Percentiles rank a stretch among this genome's conserved stretches.
Evolutionary conservation across 2,888 invertebrate species (phyloP).

Genomic region (Rhagophthalmus giganteus): DNA sequence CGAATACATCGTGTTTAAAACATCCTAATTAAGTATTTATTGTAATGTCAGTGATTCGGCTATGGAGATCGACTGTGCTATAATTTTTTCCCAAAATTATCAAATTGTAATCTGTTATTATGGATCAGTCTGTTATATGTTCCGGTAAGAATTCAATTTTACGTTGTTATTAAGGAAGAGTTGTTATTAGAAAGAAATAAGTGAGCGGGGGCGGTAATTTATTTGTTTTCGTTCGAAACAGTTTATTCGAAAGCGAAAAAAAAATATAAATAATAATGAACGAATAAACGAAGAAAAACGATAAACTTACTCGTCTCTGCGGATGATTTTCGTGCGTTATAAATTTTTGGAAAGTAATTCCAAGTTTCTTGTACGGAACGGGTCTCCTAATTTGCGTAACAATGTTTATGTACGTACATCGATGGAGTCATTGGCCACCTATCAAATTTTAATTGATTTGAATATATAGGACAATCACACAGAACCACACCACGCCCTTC

Average conservation of each 20-base stretch:
- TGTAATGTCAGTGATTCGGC: constrained; percentile 48
- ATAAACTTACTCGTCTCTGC: too few relatives aligned
- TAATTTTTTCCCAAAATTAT: constrained; percentile 37
- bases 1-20: constrained; percentile 38
- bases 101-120: constrained; percentile 42
- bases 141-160: constrained; percentile 46
- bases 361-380: too few relatives aligned
- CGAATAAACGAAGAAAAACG: too few relatives aligned
- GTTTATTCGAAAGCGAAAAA: too few relatives aligned
- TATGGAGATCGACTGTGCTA: constrained; percentile 44
- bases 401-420: constrained; percentile 20
- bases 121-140: constrained; percentile 51
- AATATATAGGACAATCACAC: constrained; percentile 43
- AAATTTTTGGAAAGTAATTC: neutral
- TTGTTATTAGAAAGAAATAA: too few relatives aligned
- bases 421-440: constrained; percentile 30
- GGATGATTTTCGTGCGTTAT: constrained; percentile 2
- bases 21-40: constrained; percentile 33
- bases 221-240: too few relatives aligned
- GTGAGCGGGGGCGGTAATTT: too few relatives aligned
- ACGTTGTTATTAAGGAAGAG: too few relatives aligned
- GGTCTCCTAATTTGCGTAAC: constrained; percentile 13
- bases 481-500: constrained; percentile 49
- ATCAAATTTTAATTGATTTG: constrained; percentile 41
- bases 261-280: neutral